Percentiles rank a stretch among this genome's conserved stretches.
Conservation (phyloP, 2,888 invertebrate species). For the Sclerodermus sp. region DNA sequence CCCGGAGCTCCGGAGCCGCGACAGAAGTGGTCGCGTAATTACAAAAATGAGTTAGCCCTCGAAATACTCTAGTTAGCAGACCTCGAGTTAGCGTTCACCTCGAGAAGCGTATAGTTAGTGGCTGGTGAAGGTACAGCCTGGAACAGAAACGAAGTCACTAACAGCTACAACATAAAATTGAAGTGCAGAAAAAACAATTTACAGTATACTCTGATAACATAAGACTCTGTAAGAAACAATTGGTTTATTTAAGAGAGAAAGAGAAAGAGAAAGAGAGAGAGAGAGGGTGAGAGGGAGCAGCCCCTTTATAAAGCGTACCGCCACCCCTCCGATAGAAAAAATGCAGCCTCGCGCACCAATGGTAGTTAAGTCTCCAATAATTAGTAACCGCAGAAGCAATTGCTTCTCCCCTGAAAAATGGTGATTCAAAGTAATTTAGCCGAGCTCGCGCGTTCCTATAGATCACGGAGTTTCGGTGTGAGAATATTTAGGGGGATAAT, state of each 20-base stretch:
- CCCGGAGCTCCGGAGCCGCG: conserved; percentile 20
- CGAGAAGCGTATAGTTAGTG: background rate
- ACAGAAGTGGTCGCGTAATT: conserved; percentile 48
- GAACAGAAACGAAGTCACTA: no score
- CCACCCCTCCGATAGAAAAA: no score
- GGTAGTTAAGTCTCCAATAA: conserved; percentile 23
- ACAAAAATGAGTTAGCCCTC: conserved; percentile 54
- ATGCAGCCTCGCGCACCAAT: no score
- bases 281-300: no score
- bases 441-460: conserved; percentile 36
- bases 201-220: no score
- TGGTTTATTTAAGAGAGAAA: background rate
- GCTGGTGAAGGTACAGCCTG: no score
- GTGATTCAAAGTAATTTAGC: conserved; percentile 54
- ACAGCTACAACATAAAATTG: no score
- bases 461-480: conserved; percentile 51
- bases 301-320: no score
- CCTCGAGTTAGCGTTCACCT: conserved; percentile 4
- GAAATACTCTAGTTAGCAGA: conserved; percentile 41
- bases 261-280: no score
- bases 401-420: conserved; percentile 46
- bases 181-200: no score
- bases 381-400: conserved; percentile 31
- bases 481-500: conserved; percentile 57
- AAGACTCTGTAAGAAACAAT: no score